Percentiles rank a stretch among this genome's conserved stretches.
These are phyloP conservation scores for Melanotus villosus DNA, from an alignment of 2,888 invertebrate species.

Conservation along the genomic window DNA sequence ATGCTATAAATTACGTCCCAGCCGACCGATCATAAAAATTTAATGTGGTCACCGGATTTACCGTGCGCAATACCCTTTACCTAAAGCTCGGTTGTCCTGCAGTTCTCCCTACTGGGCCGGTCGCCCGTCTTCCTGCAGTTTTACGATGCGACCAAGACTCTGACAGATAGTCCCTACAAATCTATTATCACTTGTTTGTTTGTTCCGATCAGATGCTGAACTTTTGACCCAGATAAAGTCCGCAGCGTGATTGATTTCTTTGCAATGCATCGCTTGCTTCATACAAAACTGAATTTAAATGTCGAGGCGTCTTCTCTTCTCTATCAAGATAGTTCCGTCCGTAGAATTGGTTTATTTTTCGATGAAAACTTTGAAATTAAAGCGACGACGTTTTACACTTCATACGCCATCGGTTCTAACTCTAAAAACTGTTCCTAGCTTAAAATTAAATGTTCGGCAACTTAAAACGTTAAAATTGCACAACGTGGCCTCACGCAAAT, in stretches of 20 bases:
- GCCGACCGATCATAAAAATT: constrained; percentile 52
- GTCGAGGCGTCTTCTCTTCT: constrained; percentile 18
- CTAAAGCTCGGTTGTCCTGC: constrained; percentile 31
- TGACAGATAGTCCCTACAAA: constrained; percentile 33
- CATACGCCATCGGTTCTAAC: constrained; percentile 1
- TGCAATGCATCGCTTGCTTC: constrained; percentile 30
- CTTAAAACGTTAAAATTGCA: neutral
- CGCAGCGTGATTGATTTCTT: constrained; percentile 47
- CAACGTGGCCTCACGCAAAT: constrained; percentile 1
- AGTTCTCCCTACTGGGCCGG: neutral
- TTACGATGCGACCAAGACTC: constrained; percentile 28
- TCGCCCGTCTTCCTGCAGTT: constrained; percentile 14
- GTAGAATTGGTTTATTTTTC: neutral
- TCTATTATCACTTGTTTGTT: constrained; percentile 44
- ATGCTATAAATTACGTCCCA: constrained; percentile 39
- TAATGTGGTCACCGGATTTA: constrained; percentile 52
- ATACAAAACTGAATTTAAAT: constrained; percentile 40
- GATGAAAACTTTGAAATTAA: constrained; percentile 2
- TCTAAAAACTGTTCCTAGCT: neutral
- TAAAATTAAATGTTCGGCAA: too few species aligned
- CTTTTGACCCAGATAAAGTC: constrained; percentile 47
- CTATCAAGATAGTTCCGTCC: neutral
- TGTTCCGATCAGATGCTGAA: constrained; percentile 43
- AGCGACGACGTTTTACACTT: constrained; percentile 6
- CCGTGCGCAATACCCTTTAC: constrained; percentile 34